Base-by-base conservation (phyloP, 2,888 invertebrate species). In the Chesias legatella region DNA sequence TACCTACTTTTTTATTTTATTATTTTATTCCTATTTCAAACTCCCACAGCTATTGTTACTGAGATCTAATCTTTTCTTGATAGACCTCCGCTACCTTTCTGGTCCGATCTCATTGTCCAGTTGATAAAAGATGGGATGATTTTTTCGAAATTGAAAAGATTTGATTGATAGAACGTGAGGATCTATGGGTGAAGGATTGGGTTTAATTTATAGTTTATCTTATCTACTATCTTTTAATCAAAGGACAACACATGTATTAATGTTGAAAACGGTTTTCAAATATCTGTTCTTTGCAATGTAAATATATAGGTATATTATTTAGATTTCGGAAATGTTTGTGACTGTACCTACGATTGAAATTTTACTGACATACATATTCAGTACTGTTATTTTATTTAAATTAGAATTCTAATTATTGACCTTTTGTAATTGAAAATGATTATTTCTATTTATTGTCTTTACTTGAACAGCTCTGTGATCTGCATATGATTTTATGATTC, bases 1-100 rank as follows among this genome's bases (percentile, higher is more conserved):
- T 88, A 80, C 85, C 73, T 67, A 69, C 67, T 71, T 78, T 81
- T 76, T 77, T 77, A 71, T 73, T 65, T 67, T 69, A 67, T 71
- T 78, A 80, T 76, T 76, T 76, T 70, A 72, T 65, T 54, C 53
- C 34, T 49, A 79, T 73, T 75, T 70, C 68, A 60, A 76, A 78
- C 82, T 82, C 80, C 85, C 79, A 75, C 81, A 66, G 71, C 68
- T 62, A 73, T 83, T 82, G 85, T 82, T 70, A 71, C 70, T 63
- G 70, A 83, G 79, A 76, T 80, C 68, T 83, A 84, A 86, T 88
- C 86, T 86, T 68, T 73, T 75, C 84, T 84, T 85, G 84, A 88
- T 88, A 85, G 80, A 88, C 84, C 79, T 80, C 64, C 66, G 60
- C 67, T 30, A 32, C 45, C 40, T 45, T 57, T 75, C 82, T 79